Base-by-base conservation (phyloP, 2,888 invertebrate genomes). In the Carabus problematicus region DNA sequence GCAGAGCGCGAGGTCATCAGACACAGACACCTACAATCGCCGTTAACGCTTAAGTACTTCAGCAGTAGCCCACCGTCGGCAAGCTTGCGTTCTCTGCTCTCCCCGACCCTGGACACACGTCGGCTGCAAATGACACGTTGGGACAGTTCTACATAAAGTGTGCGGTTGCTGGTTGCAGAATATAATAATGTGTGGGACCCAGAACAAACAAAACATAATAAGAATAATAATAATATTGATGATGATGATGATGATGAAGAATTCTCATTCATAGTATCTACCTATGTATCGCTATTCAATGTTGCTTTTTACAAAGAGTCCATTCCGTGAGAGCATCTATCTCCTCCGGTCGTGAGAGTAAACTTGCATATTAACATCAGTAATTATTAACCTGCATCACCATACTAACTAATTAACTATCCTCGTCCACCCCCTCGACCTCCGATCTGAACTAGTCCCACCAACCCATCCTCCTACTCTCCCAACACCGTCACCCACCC, bases 1-100 rank as follows among this genome's bases (percentile, higher is more conserved):
- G 85, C 84, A 80, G 88, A 88, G 86, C 85, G 87, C 78, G 88
- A 90, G 85, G 86, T 87, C 80, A 88, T 87, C 79, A 85, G 84
- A 81, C 89, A 89, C 82, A 84, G 86, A 80, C 88, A 88, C 82
- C 83, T 88, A 79, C 87, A 88, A 82, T 87, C 88, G 79, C 88
- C 88, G 75, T 79, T 87, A 81, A 87, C 86, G 74, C 81, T 83
- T 77, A 84, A 84, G 77, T 85, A 85, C 79, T 81, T 82, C 75
- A 83, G 83, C 77, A 82, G 82, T 75, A 84, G 83, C 75, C 84
- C 84, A 71, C 84, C 85, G 73, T 80, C 82, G 66, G 84, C 84
- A 75, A 85, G 85, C 75, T 82, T 86, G 76, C 84, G 84, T 77
- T 86, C 86, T 72, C 82, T 86, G 72, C 81, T 86, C 73, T 86